Base-by-base conservation (phyloP, 2,113 vertebrate genomes). In the Mixornis gularis region DNA sequence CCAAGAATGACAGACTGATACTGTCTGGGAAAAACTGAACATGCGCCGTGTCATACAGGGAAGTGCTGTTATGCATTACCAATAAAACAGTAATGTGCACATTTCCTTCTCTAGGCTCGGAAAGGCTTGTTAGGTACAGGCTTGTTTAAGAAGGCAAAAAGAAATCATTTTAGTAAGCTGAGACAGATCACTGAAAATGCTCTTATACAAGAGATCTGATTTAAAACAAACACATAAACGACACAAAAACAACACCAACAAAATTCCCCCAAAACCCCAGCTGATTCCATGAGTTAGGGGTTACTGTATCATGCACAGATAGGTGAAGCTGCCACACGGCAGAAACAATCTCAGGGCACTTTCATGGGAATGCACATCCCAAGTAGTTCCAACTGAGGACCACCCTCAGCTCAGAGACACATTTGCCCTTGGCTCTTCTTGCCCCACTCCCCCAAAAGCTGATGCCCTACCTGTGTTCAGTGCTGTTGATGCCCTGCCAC, bases 1-100 rank as follows among this genome's bases (percentile, higher is more conserved):
- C 96, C 96, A 95, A 91, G 88, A 94, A 91, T 59, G 92, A 96
- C 43, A 96, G 74, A 55, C 85, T 68, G 48, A 77, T 63, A 83
- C 3, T 66, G 78, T 83, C 80, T 81, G 79, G 82, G 74, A 92
- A 94, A 82, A 90, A 70, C 10, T 69, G 70, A 94, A 79, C 64
- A 66, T 85, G 79, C 34, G 72, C 65, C 7, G 1, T 92, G 85
- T 91, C 81, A 76, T 62, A 82, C 7, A 92, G 69, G 26, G 73
- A 92, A 90, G 40, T 56, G 44, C 82, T 80, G 71, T 64, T 85
- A 77, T 74, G 62, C 41, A 64, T 68, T 92, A 89, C 71, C 84
- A 84, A 25, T 78, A 62, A 92, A 85, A 80, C 58, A 72, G 63
- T 22, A 92, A 82, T 2, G 17, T 2, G 5, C 24, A 58, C 12